Base-by-base conservation (phyloP, 30 jellyfish, hydroid and myxozoan species). In the Nemopilema nomurai region DNA sequence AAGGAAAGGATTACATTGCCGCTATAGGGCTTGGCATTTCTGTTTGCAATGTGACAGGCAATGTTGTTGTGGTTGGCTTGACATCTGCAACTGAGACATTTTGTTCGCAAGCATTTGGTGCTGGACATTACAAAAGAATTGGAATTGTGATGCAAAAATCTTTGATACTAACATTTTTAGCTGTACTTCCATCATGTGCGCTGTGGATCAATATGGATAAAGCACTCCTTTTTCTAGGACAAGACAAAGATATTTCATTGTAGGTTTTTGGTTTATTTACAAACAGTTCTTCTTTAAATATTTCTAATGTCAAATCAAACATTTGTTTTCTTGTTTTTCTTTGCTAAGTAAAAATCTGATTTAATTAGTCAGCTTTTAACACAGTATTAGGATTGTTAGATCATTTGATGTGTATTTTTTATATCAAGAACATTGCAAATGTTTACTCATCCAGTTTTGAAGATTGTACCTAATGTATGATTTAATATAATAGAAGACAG, bases 21-120 rank as follows among this genome's bases (percentile, higher is more conserved):
- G 90, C 81, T 24, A 80, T 79, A 16, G 96, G 96, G 21, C 70
- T 87, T 19, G 96, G 90, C 16, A 18, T 76, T 49, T 77, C 96
- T 16, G 33, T 87, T 0, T 62, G 89, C 28, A 87, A 69, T 30
- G 67, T 87, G 51, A 87, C 96, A 0, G 96, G 96, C 51, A 28
- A 32, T 77, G 87, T 69, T 0, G 49, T 67, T 28, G 86, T 33
- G 1, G 32, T 69, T 31, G 96, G 96, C 16, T 23, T 87, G 41
- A 32, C 88, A 16, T 49, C 83, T 32, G 96, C 71, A 1, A 64
- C 82, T 22, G 96, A 87, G n/a, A 87, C 96, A 13, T 62, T 76
- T 0, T 74, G 77, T 23, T 74, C 87, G 16, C 96, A 87, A 63
- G 96, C 96, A 28, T 74, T 20, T 66, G 94, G 94, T 28, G 94